These are phyloP conservation scores for Drosophila gunungcola DNA, from an alignment of 1,140 invertebrate genomes.

Conservation along the genomic window DNA sequence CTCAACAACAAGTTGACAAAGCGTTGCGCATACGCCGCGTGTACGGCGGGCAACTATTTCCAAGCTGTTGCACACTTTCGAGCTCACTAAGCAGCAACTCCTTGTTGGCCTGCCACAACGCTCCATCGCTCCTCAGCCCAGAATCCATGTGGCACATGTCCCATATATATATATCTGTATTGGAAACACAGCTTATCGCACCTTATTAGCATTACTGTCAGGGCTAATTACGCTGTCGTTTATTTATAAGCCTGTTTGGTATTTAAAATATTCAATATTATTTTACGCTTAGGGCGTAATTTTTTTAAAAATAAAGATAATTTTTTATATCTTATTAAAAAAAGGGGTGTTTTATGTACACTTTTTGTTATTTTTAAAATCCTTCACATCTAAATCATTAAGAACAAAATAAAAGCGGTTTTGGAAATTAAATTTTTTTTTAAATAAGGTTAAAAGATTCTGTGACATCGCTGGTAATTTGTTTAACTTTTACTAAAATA, in stretches of 20 bases:
- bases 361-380: too few species aligned
- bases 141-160: neutral
- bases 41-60: constrained; percentile 65
- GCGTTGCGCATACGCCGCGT: constrained; percentile 69
- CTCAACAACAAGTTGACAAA: constrained; percentile 50
- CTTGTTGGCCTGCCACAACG: constrained; percentile 40
- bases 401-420: too few species aligned
- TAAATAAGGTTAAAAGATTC: too few species aligned
- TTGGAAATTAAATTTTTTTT: too few species aligned
- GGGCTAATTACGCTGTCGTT: neutral
- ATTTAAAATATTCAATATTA: too few species aligned
- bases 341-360: too few species aligned
- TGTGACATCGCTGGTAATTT: too few species aligned
- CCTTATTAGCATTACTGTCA: neutral
- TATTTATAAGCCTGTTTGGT: constrained; percentile 6
- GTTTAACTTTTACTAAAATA: too few species aligned
- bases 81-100: constrained; percentile 64
- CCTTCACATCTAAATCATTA: too few species aligned
- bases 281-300: too few species aligned
- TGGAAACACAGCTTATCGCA: constrained; percentile 1
- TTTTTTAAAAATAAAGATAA: too few species aligned
- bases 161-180: constrained; percentile 17
- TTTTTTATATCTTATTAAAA: too few species aligned
- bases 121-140: neutral
- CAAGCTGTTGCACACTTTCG: constrained; percentile 80